Percentiles rank a stretch among this genome's conserved stretches.
phyloP scores from a whole-genome alignment of 2,888 invertebrate genomes.

The Protodeltote pygarga region DNA sequence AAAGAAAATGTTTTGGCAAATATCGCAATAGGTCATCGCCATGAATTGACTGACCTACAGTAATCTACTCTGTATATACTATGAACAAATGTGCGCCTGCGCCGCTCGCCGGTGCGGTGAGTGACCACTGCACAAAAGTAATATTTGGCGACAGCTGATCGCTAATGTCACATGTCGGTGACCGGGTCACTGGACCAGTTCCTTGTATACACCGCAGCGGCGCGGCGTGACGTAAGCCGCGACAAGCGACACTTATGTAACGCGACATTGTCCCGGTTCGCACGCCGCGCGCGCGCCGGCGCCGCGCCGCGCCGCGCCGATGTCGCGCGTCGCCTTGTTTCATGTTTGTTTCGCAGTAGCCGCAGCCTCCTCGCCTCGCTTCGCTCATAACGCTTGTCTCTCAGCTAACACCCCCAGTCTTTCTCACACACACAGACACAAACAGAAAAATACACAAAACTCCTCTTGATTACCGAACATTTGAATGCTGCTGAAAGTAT shows the following conservation, averaged over 20 bases:
- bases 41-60: conserved; percentile 20
- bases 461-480: background rate
- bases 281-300: conserved; percentile 7
- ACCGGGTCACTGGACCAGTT: conserved; percentile 16
- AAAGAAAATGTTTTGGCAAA: background rate
- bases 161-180: conserved; percentile 8
- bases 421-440: background rate
- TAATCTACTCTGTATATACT: conserved; percentile 14
- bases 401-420: conserved; percentile 21
- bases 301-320: background rate
- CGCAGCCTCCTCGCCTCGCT: conserved; percentile 30
- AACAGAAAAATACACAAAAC: background rate
- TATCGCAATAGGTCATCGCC: conserved; percentile 22
- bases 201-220: background rate
- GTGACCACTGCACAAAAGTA: background rate
- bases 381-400: conserved; percentile 32
- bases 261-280: conserved; percentile 23
- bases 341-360: conserved; percentile 31
- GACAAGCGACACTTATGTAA: conserved; percentile 25
- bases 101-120: background rate
- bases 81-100: conserved; percentile 3
- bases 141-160: background rate
- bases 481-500: background rate
- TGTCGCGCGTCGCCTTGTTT: conserved; percentile 2
- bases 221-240: conserved; percentile 20